Evolutionary conservation across 2,113 vertebrate genomes (phyloP), one percentile per base, ranked within the genome.

Genomic region (Amphilophus citrinellus): DNA sequence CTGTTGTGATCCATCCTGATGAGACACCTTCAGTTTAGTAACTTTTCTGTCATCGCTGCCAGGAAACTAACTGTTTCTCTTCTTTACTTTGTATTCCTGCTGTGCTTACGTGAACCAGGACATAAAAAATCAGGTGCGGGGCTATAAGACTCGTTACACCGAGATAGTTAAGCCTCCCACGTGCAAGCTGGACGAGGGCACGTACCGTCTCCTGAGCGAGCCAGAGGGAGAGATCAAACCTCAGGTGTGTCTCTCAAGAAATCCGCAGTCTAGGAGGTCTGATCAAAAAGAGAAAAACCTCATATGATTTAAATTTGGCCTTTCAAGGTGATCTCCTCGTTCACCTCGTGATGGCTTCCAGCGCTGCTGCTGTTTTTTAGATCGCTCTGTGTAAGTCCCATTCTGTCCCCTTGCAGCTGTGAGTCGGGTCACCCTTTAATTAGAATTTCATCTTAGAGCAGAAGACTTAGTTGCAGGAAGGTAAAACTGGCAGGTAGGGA

Each of bases 201-300:
- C 88, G 17, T 97, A 97, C 82, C 94, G 95, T 22, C 81, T 98
- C 75, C 83, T 95, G 53, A 97, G 96, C 53, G 96, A 97, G 61
- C 96, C 97, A 1, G 96, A 97, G 82, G 97, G 96, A 17, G 97
- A 98, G 35, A 94, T 97, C 76, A 97, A 87, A 79, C 97, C 97
- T 3, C 95, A 96, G 96, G 96, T 97, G 2, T 30, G 76, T 84
- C 9, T 89, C 79, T 30, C 24, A 59, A 9, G 17, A 5, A 73
- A 32, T 73, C 66, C 32, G 17, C 44, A 73, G 13, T 53, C 53
- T 73, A 73, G 1, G 3, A 32, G 47, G 44, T 50, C 13, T 2
- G 5, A 5, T 73, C 47, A 53, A 53, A 73, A 73, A 73, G 47
- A 0, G 4, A 30, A 73, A 73, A 3, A 14, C 10, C 0, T 73